Evolutionary conservation across 1,140 invertebrate species (phyloP).

Genomic region (Rhysida immarginata): DNA sequence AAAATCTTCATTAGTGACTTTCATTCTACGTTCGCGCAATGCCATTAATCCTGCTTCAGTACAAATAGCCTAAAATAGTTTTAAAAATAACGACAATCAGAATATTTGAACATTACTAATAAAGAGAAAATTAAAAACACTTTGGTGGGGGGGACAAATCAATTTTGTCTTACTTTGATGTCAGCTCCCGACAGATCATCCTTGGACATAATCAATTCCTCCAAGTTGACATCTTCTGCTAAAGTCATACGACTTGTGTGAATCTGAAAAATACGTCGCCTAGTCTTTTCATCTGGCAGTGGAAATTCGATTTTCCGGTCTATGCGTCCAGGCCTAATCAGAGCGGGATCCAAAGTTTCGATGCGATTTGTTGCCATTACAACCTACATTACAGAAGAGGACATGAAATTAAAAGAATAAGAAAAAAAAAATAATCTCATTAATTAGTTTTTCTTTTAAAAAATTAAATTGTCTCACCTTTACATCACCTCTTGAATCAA

Average conservation of each 20-base stretch:
- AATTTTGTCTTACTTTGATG: slow-evolving; percentile 39
- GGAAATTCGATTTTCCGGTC: slow-evolving; percentile 99
- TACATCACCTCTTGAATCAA: slow-evolving; percentile 90
- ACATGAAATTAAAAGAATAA: slow-evolving; percentile 7
- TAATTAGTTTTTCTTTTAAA: not conserved
- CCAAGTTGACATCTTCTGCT: slow-evolving; percentile 90
- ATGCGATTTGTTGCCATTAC: slow-evolving; percentile 99
- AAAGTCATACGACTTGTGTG: slow-evolving; percentile 97
- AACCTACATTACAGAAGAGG: too few relatives aligned
- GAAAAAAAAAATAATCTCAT: not conserved
- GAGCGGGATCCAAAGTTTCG: slow-evolving; percentile 94
- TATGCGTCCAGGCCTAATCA: slow-evolving; percentile 96
- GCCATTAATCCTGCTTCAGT: slow-evolving; percentile 98
- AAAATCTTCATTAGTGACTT: slow-evolving; percentile 99
- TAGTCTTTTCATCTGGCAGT: slow-evolving; percentile 97
- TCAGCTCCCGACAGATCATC: slow-evolving; percentile 97
- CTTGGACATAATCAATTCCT: slow-evolving; percentile 97
- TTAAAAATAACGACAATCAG: not conserved
- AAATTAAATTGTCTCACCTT: slow-evolving; percentile 49
- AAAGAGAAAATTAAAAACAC: too few relatives aligned
- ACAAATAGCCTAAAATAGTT: slow-evolving; percentile 74
- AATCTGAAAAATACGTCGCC: slow-evolving; percentile 93
- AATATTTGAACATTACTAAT: too few relatives aligned
- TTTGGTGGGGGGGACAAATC: not conserved
- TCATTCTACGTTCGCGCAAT: slow-evolving; percentile 92